Evolutionary conservation across 2,888 invertebrate genomes (phyloP).

Genomic region (Mechanitis messenoides): DNA sequence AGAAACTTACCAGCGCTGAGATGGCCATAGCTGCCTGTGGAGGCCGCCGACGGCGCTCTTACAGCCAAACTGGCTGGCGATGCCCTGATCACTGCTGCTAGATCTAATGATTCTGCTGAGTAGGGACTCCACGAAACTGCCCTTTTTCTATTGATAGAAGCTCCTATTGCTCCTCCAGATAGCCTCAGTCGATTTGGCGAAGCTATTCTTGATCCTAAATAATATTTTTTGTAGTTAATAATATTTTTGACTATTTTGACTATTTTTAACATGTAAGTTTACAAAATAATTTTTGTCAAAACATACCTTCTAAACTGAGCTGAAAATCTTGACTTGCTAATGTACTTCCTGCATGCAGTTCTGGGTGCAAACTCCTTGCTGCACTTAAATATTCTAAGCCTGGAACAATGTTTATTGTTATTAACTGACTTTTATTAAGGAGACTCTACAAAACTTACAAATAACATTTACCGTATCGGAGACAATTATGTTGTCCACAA

Average conservation of each 20-base stretch:
- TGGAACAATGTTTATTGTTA: conserved; percentile 39
- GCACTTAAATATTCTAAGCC: conserved; percentile 72
- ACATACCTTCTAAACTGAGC: conserved; percentile 91
- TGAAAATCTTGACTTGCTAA: conserved; percentile 92
- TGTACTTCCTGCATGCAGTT: conserved; percentile 79
- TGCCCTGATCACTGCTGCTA: conserved; percentile 96
- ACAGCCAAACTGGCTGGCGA: conserved; percentile 95
- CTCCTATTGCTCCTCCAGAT: conserved; percentile 67
- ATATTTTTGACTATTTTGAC: too few species aligned
- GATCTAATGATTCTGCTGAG: conserved; percentile 92
- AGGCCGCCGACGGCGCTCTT: conserved; percentile 86
- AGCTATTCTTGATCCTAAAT: conserved; percentile 70
- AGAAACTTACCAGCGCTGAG: conserved; percentile 86
- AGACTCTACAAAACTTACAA: too few species aligned
- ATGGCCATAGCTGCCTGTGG: conserved; percentile 96
- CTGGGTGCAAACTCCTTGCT: conserved; percentile 75
- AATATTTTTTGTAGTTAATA: not conserved
- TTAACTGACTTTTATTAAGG: not conserved
- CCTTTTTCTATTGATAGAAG: conserved; percentile 86
- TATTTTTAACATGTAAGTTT: too few species aligned
- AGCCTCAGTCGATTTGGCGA: conserved; percentile 66
- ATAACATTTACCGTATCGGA: too few species aligned
- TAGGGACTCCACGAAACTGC: conserved; percentile 96
- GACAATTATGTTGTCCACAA: too few species aligned
- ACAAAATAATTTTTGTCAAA: too few species aligned